Evolutionary conservation across 1,140 invertebrate species (phyloP), one percentile per base, ranked within the genome.

Genomic region (Ridgeia piscesae): DNA sequence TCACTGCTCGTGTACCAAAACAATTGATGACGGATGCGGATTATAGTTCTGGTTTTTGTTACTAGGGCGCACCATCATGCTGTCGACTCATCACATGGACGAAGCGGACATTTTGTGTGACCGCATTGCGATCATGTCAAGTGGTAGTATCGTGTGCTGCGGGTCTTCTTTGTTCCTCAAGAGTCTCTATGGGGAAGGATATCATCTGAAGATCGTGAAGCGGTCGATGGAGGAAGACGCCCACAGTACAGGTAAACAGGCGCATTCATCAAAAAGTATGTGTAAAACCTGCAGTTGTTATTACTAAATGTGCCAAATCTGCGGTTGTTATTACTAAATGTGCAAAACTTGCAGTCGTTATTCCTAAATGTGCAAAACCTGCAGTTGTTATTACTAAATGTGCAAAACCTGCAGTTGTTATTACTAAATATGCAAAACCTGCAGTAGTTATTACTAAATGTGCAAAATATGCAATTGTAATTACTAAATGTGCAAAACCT

Each of bases 131-230:
- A 97, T 97, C n/a, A 96, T 97, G 27, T 95, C 96, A 33, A 95
- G 96, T 93, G 97, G 97, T 42, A 94, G 95, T 77, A 94, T 97
- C 0, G 95, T 96, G 91, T 96, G 97, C 92, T 96, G 95, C 93
- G 97, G 97, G 0, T 97, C 97, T 0, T 96, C 96, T 11, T 94
- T 97, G 1, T 97, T 97, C 93, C 94, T 97, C 9, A 97, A 97
- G 94, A 95, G 95, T 33, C 94, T 94, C 35, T 97, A 96, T 93
- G 97, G 97, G 34, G 94, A 96, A 92, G 97, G 97, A 6, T 97
- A 97, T 94, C 95, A 96, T 94, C 94, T 97, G 91, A 96, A 96
- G n/a, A 77, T 96, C 27, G 95, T 95, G 11, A 95, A 95, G 92
- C 92, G 92, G 42, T 94, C 94, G 34, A 92, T 91, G 1, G 93